Evolutionary conservation across 2,888 invertebrate genomes (phyloP), one percentile per base, ranked within the genome.

Genomic region (Trichacis sp.): DNA sequence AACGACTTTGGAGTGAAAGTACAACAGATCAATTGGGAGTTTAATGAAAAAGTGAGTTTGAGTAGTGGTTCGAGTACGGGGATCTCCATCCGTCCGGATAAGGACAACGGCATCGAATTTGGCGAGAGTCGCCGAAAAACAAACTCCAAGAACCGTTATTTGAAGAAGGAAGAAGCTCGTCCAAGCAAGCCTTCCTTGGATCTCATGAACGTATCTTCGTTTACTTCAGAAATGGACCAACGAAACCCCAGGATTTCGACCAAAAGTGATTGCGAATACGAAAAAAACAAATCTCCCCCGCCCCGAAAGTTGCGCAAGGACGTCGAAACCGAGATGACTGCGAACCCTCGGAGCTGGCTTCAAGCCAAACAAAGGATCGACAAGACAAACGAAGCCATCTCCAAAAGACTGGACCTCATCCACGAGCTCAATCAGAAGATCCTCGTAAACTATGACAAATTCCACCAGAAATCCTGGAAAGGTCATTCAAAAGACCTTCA

Each of bases 341-440:
- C 54, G 6, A 68, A 64, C 18, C 51, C 49, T 1, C 42, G 75
- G 11, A 73, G 74, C 24, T 79, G 79, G 78, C 70, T 69, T 12
- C 64, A 71, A 2, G 70, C 75, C 1, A 75, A 74, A 11, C 72
- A 76, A n/a, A 79, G 76, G 46, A 61, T 72, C 1, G 78, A 82
- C 17, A 80, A 79, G 18, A 74, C 76, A 8, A 78, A 78, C 62
- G 81, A 82, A 54, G 81, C 83, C 11, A 81, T 84, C 20, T 74
- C 81, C 0, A 81, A 82, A 48, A 72, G 84, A 8, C 61, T 82
- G 2, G 78, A 80, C 45, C 59, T 84, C 30, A 83, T 84, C 8
- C 80, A 82, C 57, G 83, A 84, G 42, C 60, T 84, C 18, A 84
- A 84, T 65, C 80, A 79, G 20, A 83, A 83, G 69, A 83, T 84